A percentile compares a stretch with the other conserved stretches of the same genome.
Evolutionary conservation across 2,113 vertebrate genomes (phyloP).

Genomic region (Vidua chalybeata): DNA sequence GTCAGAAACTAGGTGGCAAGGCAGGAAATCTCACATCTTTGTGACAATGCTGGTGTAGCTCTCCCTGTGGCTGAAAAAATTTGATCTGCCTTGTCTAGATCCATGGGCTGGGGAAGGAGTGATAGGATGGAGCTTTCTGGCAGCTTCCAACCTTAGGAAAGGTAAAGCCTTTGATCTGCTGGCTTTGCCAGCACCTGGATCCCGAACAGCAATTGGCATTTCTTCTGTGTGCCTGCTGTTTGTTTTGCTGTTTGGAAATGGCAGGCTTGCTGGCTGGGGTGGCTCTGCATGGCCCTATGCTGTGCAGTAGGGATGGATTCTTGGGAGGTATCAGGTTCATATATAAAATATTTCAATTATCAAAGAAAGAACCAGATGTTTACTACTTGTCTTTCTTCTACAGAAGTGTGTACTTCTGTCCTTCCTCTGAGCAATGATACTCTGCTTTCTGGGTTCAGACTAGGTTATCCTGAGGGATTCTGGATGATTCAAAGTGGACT

Average conservation of each 20-base stretch:
- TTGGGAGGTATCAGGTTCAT: not conserved
- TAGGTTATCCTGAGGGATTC: not conserved
- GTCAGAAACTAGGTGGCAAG: not conserved
- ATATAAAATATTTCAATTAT: not conserved
- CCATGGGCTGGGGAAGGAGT: not conserved
- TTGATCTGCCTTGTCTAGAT: not conserved
- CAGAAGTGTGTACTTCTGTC: not conserved
- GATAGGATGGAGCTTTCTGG: not conserved
- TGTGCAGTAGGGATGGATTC: not conserved
- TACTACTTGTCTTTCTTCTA: not conserved
- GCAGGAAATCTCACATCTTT: not conserved
- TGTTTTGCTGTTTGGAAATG: not conserved
- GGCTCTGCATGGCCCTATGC: not conserved
- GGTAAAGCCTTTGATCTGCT: not conserved
- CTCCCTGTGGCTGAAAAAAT: not conserved
- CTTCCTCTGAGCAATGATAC: not conserved
- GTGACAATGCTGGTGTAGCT: not conserved
- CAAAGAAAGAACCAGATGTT: not conserved
- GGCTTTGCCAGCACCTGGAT: not conserved
- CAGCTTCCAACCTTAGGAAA: not conserved
- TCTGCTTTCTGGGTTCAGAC: not conserved
- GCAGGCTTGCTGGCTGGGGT: not conserved
- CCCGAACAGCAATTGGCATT: not conserved
- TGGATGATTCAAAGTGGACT: not conserved
- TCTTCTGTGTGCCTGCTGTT: not conserved